A percentile compares a stretch with the other conserved stretches of the same genome.
These are phyloP conservation scores for Clepsis dumicolana DNA, from an alignment of 2,888 invertebrate genomes.

Conservation along the genomic window DNA sequence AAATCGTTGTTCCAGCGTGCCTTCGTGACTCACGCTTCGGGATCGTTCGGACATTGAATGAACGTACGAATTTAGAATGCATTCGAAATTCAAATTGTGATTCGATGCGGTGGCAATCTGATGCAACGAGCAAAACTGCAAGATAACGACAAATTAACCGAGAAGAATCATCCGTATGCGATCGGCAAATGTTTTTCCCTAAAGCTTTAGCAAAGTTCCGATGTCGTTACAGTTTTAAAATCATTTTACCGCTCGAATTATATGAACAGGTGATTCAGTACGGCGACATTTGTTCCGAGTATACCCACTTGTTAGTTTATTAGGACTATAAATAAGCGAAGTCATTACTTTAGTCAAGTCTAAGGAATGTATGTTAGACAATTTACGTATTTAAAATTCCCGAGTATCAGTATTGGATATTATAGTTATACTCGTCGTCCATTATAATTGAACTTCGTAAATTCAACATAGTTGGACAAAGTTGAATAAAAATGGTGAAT, in stretches of 20 bases:
- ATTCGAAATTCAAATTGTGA: conserved; percentile 48
- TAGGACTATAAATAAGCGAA: conserved; percentile 47
- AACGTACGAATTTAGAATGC: conserved; percentile 55
- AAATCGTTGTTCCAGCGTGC: conserved; percentile 19
- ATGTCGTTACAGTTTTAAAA: neutral
- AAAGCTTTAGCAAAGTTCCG: neutral
- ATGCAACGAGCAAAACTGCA: conserved; percentile 44
- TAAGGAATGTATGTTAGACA: neutral
- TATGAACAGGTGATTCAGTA: conserved; percentile 43
- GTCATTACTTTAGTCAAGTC: conserved; percentile 17
- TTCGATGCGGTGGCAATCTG: conserved; percentile 54
- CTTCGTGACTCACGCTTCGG: conserved; percentile 31
- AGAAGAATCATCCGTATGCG: neutral
- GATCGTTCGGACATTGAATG: conserved; percentile 42
- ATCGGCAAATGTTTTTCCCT: neutral
- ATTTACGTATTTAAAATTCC: neutral
- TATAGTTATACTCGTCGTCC: too few relatives aligned
- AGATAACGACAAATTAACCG: neutral
- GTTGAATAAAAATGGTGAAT: neutral
- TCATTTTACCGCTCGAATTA: conserved; percentile 6
- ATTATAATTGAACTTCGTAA: neutral
- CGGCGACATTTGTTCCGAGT: conserved; percentile 23
- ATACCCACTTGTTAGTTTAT: conserved; percentile 46
- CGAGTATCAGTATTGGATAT: neutral
- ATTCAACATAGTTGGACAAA: too few relatives aligned